phyloP scores from a whole-genome alignment of 2,113 vertebrate species.

The Hippocampus mohnikei region DNA sequence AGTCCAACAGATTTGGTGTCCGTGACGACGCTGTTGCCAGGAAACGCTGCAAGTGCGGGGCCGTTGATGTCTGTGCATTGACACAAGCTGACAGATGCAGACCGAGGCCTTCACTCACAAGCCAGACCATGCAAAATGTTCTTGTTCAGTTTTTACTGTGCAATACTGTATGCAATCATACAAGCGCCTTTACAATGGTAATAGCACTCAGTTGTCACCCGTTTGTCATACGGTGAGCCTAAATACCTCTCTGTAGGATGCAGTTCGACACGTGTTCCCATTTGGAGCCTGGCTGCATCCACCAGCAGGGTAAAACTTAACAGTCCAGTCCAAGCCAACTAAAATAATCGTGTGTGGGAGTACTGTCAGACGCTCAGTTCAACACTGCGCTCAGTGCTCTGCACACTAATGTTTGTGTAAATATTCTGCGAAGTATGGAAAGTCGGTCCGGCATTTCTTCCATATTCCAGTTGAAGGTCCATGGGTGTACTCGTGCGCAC shows the following conservation, averaged over 20 bases:
- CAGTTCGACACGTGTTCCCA: background rate
- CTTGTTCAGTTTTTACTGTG: too few relatives aligned
- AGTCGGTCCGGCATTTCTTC: too few relatives aligned
- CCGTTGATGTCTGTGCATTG: conserved; percentile 37
- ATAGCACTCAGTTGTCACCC: background rate
- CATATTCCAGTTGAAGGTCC: too few relatives aligned
- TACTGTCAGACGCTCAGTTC: background rate
- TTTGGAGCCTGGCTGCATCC: background rate
- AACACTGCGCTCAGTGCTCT: background rate
- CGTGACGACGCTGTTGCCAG: conserved; percentile 68
- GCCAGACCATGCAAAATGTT: background rate
- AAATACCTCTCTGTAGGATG: background rate
- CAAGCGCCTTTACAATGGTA: background rate
- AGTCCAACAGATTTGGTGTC: conserved; percentile 48
- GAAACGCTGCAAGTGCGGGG: conserved; percentile 48
- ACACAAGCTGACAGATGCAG: conserved; percentile 39
- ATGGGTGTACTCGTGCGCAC: too few relatives aligned
- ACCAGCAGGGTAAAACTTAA: too few relatives aligned
- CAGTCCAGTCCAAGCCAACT: too few relatives aligned
- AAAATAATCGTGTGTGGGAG: background rate
- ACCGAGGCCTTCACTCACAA: background rate
- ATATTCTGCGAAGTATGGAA: too few relatives aligned
- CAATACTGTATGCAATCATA: too few relatives aligned
- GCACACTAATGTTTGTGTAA: background rate
- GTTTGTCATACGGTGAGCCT: background rate